Base-by-base conservation (phyloP, 1,140 invertebrate genomes). In the Zeugodacus cucurbitae region DNA sequence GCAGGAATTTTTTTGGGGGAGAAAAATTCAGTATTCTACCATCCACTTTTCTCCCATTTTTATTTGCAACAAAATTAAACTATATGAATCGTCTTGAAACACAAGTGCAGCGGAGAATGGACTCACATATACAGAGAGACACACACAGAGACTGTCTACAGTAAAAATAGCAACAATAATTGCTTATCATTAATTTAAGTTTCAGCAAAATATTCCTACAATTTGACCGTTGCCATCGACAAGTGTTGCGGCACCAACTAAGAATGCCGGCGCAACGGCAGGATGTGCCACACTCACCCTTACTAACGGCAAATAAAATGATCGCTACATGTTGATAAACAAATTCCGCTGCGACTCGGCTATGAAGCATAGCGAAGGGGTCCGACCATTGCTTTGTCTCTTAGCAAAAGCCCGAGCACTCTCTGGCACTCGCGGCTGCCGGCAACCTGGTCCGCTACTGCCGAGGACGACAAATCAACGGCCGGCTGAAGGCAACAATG, bases 171-270 rank as follows among this genome's bases (percentile, higher is more conserved):
- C 74, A 82, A 82, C 74, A 82, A 82, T 82, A 82, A 82, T 82
- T 82, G 74, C 44, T 82, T 26, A 82, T 82, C 37, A 82, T 82
- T 82, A 82, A 82, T 82, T 82, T 82, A 82, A 82, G 48, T 82
- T 82, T 82, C 41, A 82, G 74, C 44, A 82, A 82, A 48, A 48
- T 82, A 82, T 29, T n/a, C 41, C n/a, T 82, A 26, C 20, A 54
- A 82, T 78, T 78, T 78, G 37, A n/a, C 70, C 70, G 37, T n/a
- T 41, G 37, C 37, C 70, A 41, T 22, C 32, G n/a, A 41, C 32
- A 41, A 41, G 3, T 17, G 70, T 22, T 37, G 70, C 10, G 22
- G 37, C 17, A 32, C 17, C 34, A 48, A 5, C n/a, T 17, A 82
- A 3, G n/a, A 48, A 82, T 48, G 74, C 32, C 10, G 37, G 74